These are phyloP conservation scores for Athene cunicularia DNA, from an alignment of 2,113 vertebrate genomes.

Conservation along the genomic window DNA sequence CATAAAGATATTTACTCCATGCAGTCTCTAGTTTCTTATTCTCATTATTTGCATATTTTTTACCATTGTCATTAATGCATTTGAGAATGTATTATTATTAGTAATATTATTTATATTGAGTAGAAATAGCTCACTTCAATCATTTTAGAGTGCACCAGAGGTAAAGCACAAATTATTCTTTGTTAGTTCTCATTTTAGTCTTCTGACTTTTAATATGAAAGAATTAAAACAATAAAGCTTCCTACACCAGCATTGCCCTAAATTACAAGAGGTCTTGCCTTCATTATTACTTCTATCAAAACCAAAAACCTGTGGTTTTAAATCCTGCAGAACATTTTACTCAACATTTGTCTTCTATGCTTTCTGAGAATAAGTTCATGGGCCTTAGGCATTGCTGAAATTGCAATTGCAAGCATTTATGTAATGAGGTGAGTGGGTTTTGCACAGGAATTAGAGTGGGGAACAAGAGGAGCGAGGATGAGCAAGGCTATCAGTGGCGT, in stretches of 20 bases:
- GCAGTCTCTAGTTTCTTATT: background rate
- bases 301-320: background rate
- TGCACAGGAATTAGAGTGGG: background rate
- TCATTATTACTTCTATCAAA: background rate
- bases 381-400: background rate
- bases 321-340: background rate
- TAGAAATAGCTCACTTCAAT: background rate
- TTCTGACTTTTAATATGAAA: background rate
- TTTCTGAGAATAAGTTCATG: background rate
- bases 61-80: background rate
- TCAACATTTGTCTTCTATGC: background rate
- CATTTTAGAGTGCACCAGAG: background rate
- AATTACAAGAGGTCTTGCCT: background rate
- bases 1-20: background rate
- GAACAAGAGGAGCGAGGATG: background rate
- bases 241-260: background rate
- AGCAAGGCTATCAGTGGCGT: fast-evolving
- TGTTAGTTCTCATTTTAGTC: background rate
- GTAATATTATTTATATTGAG: background rate
- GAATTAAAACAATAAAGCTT: background rate
- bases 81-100: background rate
- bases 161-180: background rate
- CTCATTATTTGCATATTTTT: background rate
- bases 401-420: background rate
- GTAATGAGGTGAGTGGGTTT: background rate